Conservation (phyloP, 2,113 vertebrate species). For the Verasper variegatus region DNA sequence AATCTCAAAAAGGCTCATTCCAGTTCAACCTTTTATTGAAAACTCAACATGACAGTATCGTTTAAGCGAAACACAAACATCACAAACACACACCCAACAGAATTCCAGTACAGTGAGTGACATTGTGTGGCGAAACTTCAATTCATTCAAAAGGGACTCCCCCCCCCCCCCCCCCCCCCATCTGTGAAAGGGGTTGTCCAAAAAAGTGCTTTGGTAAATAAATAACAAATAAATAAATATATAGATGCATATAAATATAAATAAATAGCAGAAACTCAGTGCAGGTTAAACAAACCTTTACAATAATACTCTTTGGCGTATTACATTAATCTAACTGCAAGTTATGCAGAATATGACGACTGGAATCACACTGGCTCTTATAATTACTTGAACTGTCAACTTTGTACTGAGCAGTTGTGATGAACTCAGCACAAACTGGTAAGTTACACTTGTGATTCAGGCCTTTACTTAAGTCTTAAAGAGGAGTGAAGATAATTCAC, state of each 20-base stretch:
- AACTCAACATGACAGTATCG: slow-evolving; percentile 19
- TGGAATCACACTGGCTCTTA: neutral
- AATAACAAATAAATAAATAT: slow-evolving; percentile 28
- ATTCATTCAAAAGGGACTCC: neutral
- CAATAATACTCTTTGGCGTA: neutral
- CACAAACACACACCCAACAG: slow-evolving; percentile 4
- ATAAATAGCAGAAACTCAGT: slow-evolving; percentile 35
- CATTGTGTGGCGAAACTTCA: no score
- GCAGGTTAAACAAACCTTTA: slow-evolving; percentile 3
- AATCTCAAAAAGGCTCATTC: neutral
- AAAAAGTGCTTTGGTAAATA: slow-evolving; percentile 43
- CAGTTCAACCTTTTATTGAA: slow-evolving; percentile 44
- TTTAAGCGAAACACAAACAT: slow-evolving; percentile 24
- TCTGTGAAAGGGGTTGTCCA: neutral
- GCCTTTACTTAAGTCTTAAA: slow-evolving; percentile 8
- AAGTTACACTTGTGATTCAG: slow-evolving; percentile 4
- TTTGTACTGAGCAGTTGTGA: neutral
- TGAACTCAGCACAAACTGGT: neutral
- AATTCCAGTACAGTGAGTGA: neutral
- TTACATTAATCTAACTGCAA: neutral
- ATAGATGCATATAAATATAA: slow-evolving; percentile 7
- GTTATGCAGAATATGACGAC: neutral
- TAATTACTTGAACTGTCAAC: neutral
- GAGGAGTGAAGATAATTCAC: neutral
- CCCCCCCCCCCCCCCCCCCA: neutral